Evolutionary conservation across 2,113 vertebrate genomes (phyloP).

Genomic region (Nothobranchius furzeri): DNA sequence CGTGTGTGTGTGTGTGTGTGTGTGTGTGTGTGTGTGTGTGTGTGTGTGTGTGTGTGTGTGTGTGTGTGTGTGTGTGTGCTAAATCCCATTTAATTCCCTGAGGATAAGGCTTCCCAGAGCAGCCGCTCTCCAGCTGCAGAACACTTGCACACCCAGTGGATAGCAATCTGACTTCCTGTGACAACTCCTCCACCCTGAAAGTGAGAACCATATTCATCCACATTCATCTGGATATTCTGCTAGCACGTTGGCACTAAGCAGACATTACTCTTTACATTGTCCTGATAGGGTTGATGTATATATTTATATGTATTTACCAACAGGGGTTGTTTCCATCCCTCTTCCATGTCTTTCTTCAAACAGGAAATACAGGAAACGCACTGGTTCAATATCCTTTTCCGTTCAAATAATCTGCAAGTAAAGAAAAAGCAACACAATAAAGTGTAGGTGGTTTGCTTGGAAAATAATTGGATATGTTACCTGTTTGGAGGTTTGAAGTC

Average conservation of each 20-base stretch:
- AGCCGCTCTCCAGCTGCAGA: constrained; percentile 70
- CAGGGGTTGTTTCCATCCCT: neutral
- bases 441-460: constrained; percentile 12
- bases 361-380: constrained; percentile 13
- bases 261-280: neutral
- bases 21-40: too few species aligned
- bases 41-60: constrained; percentile 26
- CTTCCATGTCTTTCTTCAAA: constrained; percentile 9
- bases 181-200: constrained; percentile 65
- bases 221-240: constrained; percentile 14
- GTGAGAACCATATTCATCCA: constrained; percentile 46
- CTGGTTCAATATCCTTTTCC: constrained; percentile 28
- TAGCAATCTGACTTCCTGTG: constrained; percentile 61
- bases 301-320: neutral
- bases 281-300: neutral
- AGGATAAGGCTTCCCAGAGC: constrained; percentile 63
- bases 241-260: constrained; percentile 46
- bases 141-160: constrained; percentile 59
- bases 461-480: constrained; percentile 36
- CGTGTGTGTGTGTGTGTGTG: too few species aligned
- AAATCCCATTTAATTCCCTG: constrained; percentile 56
- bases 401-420: constrained; percentile 14
- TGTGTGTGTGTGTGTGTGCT: constrained; percentile 29
- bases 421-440: constrained; percentile 27
- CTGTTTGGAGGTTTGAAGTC: constrained; percentile 43